phyloP scores from a whole-genome alignment of 2,888 invertebrate species.

The Celastrina argiolus region DNA sequence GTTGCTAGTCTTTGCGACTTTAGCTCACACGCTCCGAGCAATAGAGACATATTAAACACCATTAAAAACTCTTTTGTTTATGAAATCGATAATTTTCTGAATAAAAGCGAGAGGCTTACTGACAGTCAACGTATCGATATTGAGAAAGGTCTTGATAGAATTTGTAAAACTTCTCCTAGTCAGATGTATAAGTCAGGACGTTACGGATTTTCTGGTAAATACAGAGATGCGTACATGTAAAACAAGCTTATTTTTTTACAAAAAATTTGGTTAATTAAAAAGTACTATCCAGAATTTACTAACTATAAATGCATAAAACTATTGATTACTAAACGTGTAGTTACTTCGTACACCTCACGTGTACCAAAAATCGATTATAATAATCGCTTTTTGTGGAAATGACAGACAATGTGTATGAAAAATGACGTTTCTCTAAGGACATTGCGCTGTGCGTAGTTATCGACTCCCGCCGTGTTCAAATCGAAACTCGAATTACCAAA shows the following conservation, averaged over 20 bases:
- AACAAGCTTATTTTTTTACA: neutral
- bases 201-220: neutral
- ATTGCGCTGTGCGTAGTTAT: too few relatives aligned
- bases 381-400: too few relatives aligned
- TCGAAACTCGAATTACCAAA: too few relatives aligned
- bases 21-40: neutral
- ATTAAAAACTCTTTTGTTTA: slow-evolving; percentile 12
- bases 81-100: neutral
- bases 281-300: too few relatives aligned
- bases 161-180: neutral
- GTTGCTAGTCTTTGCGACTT: neutral
- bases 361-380: too few relatives aligned
- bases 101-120: neutral
- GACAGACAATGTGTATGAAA: too few relatives aligned
- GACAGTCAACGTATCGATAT: slow-evolving; percentile 14
- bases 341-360: too few relatives aligned
- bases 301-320: too few relatives aligned
- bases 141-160: neutral
- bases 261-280: too few relatives aligned
- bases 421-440: too few relatives aligned
- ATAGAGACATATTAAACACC: slow-evolving; percentile 12
- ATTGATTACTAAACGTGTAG: too few relatives aligned
- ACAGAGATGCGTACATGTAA: slow-evolving; percentile 7
- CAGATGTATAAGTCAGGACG: neutral
- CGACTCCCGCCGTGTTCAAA: too few relatives aligned